Conservation (phyloP, 1,140 invertebrate genomes). For the Drosophila pruinosa region DNA sequence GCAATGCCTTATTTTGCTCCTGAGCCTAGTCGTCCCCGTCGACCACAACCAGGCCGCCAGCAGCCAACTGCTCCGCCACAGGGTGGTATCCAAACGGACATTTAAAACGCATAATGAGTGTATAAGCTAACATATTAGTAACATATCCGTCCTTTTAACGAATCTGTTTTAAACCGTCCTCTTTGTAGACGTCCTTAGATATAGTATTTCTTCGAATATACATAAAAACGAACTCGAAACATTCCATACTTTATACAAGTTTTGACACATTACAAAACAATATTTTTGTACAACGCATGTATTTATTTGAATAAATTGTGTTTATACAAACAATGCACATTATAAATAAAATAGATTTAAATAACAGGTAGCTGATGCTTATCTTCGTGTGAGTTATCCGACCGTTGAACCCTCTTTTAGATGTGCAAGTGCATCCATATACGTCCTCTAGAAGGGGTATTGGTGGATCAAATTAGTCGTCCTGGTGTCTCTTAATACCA, state of each 20-base stretch:
- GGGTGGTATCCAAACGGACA: conserved; percentile 75
- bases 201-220: conserved; percentile 30
- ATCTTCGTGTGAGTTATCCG: too few species aligned
- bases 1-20: conserved; percentile 69
- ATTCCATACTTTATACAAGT: conserved; percentile 32
- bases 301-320: conserved; percentile 32
- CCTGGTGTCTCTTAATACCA: neutral
- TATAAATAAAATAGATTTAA: neutral
- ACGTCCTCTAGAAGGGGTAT: too few species aligned
- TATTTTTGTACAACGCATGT: conserved; percentile 21
- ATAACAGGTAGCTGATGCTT: neutral
- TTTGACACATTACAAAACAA: conserved; percentile 4
- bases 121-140: neutral
- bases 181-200: conserved; percentile 1
- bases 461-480: neutral
- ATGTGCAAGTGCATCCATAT: too few species aligned
- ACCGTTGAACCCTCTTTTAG: neutral
- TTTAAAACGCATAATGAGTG: conserved; percentile 27
- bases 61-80: conserved; percentile 41
- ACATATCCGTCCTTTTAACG: conserved; percentile 27
- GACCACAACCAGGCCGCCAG: conserved; percentile 66
- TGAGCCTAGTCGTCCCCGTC: conserved; percentile 73
- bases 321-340: conserved; percentile 17
- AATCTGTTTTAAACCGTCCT: neutral
- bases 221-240: conserved; percentile 3